Conservation (phyloP, 1,140 invertebrate species). For the Bombyx mandarina region DNA sequence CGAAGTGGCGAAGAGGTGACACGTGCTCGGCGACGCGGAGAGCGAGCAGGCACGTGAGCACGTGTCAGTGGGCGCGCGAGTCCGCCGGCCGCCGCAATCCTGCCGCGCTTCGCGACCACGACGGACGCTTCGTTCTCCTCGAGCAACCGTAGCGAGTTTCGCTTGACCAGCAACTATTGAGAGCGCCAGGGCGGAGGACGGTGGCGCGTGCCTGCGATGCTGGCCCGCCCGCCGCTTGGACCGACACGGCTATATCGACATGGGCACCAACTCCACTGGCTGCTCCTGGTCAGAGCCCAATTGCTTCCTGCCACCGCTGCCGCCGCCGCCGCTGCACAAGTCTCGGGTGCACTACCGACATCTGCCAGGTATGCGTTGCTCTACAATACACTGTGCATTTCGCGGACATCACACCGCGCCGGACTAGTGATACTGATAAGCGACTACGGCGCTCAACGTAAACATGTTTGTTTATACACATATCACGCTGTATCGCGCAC, state of each 20-base stretch:
- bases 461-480: too few relatives aligned
- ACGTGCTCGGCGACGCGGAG: slow-evolving; percentile 32
- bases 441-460: not conserved
- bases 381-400: not conserved
- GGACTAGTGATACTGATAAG: not conserved
- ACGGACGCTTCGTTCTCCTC: slow-evolving; percentile 28
- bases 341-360: not conserved
- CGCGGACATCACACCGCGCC: not conserved
- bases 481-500: too few relatives aligned
- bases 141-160: not conserved
- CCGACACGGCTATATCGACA: slow-evolving; percentile 54
- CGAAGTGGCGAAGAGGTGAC: slow-evolving; percentile 7
- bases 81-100: slow-evolving; percentile 27
- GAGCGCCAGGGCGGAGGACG: slow-evolving; percentile 19
- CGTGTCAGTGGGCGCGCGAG: slow-evolving; percentile 29
- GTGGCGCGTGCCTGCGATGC: slow-evolving; percentile 24
- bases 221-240: slow-evolving; percentile 42
- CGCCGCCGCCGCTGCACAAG: slow-evolving; percentile 7
- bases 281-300: not conserved
- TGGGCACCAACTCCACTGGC: slow-evolving; percentile 36
- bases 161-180: slow-evolving; percentile 33
- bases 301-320: slow-evolving; percentile 14
- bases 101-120: slow-evolving; percentile 29
- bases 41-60: slow-evolving; percentile 31
- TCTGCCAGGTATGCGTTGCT: too few relatives aligned